A percentile compares a stretch with the other conserved stretches of the same genome.
Evolutionary conservation across 2,888 invertebrate species (phyloP).

Genomic region (Oithona nana): DNA sequence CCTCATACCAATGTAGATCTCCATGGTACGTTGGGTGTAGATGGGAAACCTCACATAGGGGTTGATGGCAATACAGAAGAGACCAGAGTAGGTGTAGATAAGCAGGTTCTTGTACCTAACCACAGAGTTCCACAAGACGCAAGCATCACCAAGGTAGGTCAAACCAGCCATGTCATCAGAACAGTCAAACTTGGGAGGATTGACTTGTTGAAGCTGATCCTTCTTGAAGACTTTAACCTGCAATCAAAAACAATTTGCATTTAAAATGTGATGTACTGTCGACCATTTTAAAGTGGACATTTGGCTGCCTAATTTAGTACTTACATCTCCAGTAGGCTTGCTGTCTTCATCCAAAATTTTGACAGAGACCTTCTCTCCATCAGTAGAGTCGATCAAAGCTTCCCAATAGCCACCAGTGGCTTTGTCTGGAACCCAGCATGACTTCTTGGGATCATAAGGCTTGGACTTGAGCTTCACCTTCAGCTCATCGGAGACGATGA

Average conservation of each 20-base stretch:
- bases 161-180: conserved; percentile 96
- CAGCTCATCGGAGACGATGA: conserved; percentile 84
- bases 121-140: conserved; percentile 94
- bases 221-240: conserved; percentile 64
- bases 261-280: not conserved
- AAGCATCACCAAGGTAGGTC: conserved; percentile 97
- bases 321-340: conserved; percentile 83
- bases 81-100: conserved; percentile 98
- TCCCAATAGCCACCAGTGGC: conserved; percentile 91
- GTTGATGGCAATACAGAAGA: conserved; percentile 96
- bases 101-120: conserved; percentile 91
- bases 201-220: conserved; percentile 75
- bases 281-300: not conserved
- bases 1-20: conserved; percentile 33
- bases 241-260: not conserved
- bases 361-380: conserved; percentile 93
- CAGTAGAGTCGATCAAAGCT: conserved; percentile 95
- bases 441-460: conserved; percentile 23
- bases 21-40: conserved; percentile 65
- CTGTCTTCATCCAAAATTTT: conserved; percentile 48
- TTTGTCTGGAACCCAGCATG: conserved; percentile 35
- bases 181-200: conserved; percentile 98
- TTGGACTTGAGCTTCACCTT: conserved; percentile 97
- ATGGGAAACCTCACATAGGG: conserved; percentile 59
- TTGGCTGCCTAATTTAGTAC: not conserved